Evolutionary conservation across 2,113 vertebrate genomes (phyloP).

Genomic region (Leucopsar rothschildi): DNA sequence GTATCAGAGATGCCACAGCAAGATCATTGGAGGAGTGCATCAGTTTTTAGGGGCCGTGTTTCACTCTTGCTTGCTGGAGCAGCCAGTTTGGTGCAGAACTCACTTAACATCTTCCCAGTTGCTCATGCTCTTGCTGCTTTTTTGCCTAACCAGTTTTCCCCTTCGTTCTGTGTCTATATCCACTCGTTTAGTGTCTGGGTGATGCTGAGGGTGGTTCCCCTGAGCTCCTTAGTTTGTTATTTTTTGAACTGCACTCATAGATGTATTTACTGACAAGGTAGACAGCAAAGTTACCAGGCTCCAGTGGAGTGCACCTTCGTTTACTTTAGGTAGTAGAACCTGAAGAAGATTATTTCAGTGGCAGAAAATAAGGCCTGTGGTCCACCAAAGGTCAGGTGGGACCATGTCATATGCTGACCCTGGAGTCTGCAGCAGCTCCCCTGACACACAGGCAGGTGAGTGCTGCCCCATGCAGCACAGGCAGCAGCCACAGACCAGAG

Average conservation of each 20-base stretch:
- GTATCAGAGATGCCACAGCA: background rate
- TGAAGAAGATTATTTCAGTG: background rate
- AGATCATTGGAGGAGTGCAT: background rate
- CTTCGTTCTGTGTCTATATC: background rate
- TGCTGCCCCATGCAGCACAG: rapidly evolving
- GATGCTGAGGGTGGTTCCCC: background rate
- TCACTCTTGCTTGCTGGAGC: rapidly evolving
- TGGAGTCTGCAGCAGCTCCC: background rate
- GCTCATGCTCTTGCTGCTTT: background rate
- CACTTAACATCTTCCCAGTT: background rate
- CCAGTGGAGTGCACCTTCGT: background rate
- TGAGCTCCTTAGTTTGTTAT: background rate
- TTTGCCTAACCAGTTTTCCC: background rate
- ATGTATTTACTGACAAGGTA: background rate
- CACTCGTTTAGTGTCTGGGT: rapidly evolving
- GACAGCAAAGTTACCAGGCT: background rate
- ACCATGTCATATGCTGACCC: rapidly evolving
- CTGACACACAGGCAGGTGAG: too few relatives aligned
- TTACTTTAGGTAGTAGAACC: background rate
- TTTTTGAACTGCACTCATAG: background rate
- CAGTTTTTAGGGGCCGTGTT: background rate
- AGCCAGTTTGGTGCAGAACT: background rate
- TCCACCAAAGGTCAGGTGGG: rapidly evolving
- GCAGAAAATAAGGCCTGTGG: background rate
- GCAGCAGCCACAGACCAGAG: background rate